Base-by-base conservation (phyloP, 2,797 vertebrate genomes). In the Cuniculus paca region DNA sequence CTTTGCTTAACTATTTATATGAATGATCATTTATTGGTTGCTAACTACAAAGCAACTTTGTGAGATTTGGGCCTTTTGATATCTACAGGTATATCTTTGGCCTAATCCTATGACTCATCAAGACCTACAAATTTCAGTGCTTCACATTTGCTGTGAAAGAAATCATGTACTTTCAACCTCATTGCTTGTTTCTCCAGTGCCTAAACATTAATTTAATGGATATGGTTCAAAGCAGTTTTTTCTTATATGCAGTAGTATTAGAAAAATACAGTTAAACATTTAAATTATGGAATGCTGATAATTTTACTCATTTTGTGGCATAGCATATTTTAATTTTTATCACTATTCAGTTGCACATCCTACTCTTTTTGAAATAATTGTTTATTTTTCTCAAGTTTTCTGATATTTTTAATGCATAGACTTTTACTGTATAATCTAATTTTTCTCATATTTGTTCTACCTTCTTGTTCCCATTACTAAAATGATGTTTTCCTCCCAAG, bases 21-120 rank as follows among this genome's bases (percentile, higher is more conserved):
- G 52, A 72, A n/a, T 95, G 20, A 88, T 60, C 50, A 45, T 52
- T 92, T 80, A 83, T 24, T 87, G 24, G 2, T 90, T 96, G 90
- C 7, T 89, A 90, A 79, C 52, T 82, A 85, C 28, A 60, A 79
- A 77, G 11, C 82, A 86, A 63, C 22, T 94, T 75, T 60, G n/a
- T 83, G 74, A 88, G 54, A 91, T 86, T 48, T 65, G 20, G 84
- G 88, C 84, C 87, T 94, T 90, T 72, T 81, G 26, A 14, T 78
- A 78, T 65, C 50, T 90, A 77, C 36, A 95, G 42, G 84, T 83
- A 75, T 16, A 94, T 6, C 24, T 20, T 54, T 94, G 68, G 84
- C 54, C 91, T 52, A 65, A 24, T 96, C 56, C 63, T 48, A 80
- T 96, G 96, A 97, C 74, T 97, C 91, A 91, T 93, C 95, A 97